Evolutionary conservation across 2,797 vertebrate genomes (phyloP), one percentile per base, ranked within the genome.

Genomic region (Etheostoma perlongum): DNA sequence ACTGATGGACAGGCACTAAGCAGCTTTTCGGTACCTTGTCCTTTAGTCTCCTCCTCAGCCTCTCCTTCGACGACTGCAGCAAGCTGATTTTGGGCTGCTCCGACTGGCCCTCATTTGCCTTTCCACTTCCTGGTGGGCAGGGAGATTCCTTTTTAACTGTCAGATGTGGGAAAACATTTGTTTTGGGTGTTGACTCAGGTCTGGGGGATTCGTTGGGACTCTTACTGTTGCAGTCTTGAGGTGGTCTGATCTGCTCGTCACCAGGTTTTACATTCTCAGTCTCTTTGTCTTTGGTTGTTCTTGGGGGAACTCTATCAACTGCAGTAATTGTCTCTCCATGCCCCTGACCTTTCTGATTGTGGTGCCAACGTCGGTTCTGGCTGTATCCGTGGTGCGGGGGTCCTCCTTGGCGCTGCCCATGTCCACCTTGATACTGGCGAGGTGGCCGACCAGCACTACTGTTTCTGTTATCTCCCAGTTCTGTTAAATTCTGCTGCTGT

Each of bases 21-120:
- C 82, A 89, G 91, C 86, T 90, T 93, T 95, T 47, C 74, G 0
- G 81, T 93, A 97, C 98, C 97, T 99, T 98, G 91, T 99, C 97
- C 92, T 97, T 99, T 90, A 99, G 96, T 78, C 98, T 96, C 89
- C 96, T 96, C 85, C 96, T 94, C 92, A 99, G 96, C 74, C 97
- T 95, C 92, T 99, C 97, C 94, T 97, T 99, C 58, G 98, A 99
- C 18, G 97, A 99, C 94, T 98, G 97, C 69, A 99, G 96, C 91
- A 99, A 86, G 81, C 93, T 96, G 86, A 99, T 91, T 94, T 91
- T 97, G 87, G 96, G 97, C 36, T 92, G 93, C 81, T 96, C 96
- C 0, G 91, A 62, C 66, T 76, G 91, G 65, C 76, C 82, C 44
- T 90, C 78, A 27, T 40, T 74, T 14, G 77, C 49, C 65, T 74